Percentiles rank a stretch among this genome's conserved stretches.
Conservation (phyloP, 2,888 invertebrate species). For the Cataglyphis livida region DNA sequence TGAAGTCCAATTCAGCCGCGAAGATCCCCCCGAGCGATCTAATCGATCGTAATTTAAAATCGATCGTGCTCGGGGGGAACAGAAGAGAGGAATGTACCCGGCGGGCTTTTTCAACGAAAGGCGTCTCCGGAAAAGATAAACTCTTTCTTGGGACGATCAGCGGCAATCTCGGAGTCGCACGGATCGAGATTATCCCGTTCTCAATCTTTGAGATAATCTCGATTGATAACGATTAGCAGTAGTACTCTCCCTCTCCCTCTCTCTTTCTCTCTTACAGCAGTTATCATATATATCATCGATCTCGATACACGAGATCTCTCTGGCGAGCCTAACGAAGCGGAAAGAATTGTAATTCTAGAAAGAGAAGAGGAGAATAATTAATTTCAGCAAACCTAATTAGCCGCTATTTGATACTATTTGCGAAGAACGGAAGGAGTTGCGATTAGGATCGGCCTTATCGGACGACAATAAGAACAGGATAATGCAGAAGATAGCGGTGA, state of each 20-base stretch:
- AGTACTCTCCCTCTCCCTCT: no score
- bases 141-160: slow-evolving; percentile 2
- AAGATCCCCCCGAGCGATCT: slow-evolving; percentile 31
- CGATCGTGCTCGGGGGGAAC: slow-evolving; percentile 30
- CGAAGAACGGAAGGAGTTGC: not conserved
- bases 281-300: not conserved
- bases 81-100: slow-evolving; percentile 3
- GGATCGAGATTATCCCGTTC: not conserved
- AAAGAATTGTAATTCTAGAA: not conserved
- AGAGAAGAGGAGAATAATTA: not conserved
- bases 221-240: slow-evolving; percentile 1
- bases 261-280: not conserved
- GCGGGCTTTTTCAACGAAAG: not conserved
- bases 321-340: not conserved
- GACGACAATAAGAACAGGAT: not conserved
- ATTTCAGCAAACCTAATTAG: slow-evolving; percentile 15
- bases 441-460: not conserved
- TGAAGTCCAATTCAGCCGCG: not conserved
- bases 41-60: slow-evolving; percentile 23
- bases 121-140: slow-evolving; percentile 15
- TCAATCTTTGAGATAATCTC: not conserved
- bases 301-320: not conserved
- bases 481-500: slow-evolving; percentile 86
- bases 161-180: not conserved
- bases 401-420: slow-evolving; percentile 9